Evolutionary conservation across 2,113 vertebrate species (phyloP), one percentile per base, ranked within the genome.

Genomic region (Sciurus niger): DNA sequence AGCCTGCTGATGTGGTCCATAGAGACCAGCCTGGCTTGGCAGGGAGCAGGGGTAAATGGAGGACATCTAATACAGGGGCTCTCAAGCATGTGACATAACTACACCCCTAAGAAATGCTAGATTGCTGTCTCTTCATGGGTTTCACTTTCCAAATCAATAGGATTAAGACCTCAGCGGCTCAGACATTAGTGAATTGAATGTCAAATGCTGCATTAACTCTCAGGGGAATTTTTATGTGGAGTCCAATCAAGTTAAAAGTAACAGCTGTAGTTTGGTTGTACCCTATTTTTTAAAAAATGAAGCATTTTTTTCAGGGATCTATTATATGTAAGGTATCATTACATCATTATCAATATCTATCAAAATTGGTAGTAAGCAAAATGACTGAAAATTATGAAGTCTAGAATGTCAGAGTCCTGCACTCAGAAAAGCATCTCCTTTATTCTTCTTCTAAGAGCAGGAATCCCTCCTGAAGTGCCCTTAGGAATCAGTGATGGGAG

Each of bases 111-210:
- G 80, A 90, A 89, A 94, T 53, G 43, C 63, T 28, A 60, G 76
- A 18, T 48, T 55, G 34, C 58, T 51, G 13, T 79, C 72, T 96
- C 60, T 90, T 85, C 77, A 48, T 65, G 73, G 58, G 68, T 91
- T 63, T 91, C 74, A 91, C 83, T 96, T 94, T 89, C 79, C 46
- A 83, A 93, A 77, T 93, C 89, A 91, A 17, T 79, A 83, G n/a
- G 79, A 48, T 84, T 84, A 89, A 96, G 78, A 91, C 2, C 4
- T 84, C 32, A 95, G 53, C 77, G 40, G 43, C 63, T 86, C 63
- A 93, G 73, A 67, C 53, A 70, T 72, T 70, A 95, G 77, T 84
- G 70, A 85, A 37, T 46, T 85, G 78, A 79, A 67, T 87, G 86
- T 93, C 86, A 95, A 34, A 74, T 89, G 65, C 76, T 93, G 17